Percentiles rank a stretch among this genome's conserved stretches.
Conservation (phyloP, 1,140 invertebrate species). For the Euwallacea fornicatus region DNA sequence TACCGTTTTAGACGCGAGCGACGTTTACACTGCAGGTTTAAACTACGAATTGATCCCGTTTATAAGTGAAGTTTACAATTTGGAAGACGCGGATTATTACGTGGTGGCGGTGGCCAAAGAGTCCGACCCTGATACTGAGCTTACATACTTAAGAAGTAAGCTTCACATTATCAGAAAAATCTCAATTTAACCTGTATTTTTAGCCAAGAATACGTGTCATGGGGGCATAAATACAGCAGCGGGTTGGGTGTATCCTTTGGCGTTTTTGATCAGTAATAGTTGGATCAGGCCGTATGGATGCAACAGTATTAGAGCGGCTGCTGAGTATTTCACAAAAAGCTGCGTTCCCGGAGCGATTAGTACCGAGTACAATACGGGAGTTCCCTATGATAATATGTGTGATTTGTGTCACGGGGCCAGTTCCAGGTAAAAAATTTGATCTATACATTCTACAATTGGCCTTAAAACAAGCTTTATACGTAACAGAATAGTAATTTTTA, state of each 20-base stretch:
- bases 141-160: slow-evolving; percentile 82
- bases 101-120: slow-evolving; percentile 92
- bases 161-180: neutral
- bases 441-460: neutral
- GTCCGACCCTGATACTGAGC: slow-evolving; percentile 80
- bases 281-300: slow-evolving; percentile 92
- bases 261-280: slow-evolving; percentile 89
- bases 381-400: slow-evolving; percentile 89
- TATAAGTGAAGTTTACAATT: slow-evolving; percentile 87
- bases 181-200: neutral
- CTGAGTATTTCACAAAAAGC: slow-evolving; percentile 90
- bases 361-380: slow-evolving; percentile 76
- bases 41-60: slow-evolving; percentile 81
- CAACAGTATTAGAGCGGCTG: slow-evolving; percentile 83
- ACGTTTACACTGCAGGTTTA: slow-evolving; percentile 89
- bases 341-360: slow-evolving; percentile 89
- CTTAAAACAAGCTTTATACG: slow-evolving; percentile 34
- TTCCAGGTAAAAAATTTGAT: slow-evolving; percentile 60
- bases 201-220: slow-evolving; percentile 85
- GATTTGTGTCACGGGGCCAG: slow-evolving; percentile 90
- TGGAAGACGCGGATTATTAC: slow-evolving; percentile 84
- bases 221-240: slow-evolving; percentile 89
- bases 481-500: neutral
- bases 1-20: slow-evolving; percentile 86
- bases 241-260: slow-evolving; percentile 94